A percentile compares a stretch with the other conserved stretches of the same genome.
Evolutionary conservation across 2,113 vertebrate species (phyloP).

Genomic region (Dendropsophus ebraccatus): DNA sequence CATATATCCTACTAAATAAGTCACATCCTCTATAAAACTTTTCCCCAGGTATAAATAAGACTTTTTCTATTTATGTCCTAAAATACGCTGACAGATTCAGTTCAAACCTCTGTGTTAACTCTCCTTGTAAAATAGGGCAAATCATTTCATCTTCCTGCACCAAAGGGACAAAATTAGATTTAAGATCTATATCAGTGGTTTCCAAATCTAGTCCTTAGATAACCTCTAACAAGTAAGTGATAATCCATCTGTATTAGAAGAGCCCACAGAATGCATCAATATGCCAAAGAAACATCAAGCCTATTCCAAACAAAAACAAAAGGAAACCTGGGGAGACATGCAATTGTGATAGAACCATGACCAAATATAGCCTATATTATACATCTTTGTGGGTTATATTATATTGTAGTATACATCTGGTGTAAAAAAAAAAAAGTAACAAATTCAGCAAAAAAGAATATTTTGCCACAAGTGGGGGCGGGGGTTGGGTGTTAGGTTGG

Average conservation of each 20-base stretch:
- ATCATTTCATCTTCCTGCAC: constrained; percentile 36
- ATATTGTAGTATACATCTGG: no score
- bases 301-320: not conserved
- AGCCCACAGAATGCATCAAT: not conserved
- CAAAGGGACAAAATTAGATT: constrained; percentile 39
- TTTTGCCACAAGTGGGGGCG: no score
- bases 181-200: constrained; percentile 27
- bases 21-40: constrained; percentile 29
- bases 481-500: no score
- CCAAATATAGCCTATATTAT: no score
- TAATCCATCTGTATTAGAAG: not conserved
- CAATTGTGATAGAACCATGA: no score
- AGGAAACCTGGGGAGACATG: not conserved
- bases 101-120: constrained; percentile 34
- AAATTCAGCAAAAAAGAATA: no score
- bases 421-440: no score
- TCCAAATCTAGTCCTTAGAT: constrained; percentile 33
- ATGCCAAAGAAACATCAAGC: not conserved
- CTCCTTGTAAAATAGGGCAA: constrained; percentile 39
- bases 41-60: constrained; percentile 29
- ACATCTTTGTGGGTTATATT: no score
- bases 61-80: constrained; percentile 36
- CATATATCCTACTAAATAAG: constrained; percentile 43
- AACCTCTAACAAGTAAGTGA: constrained; percentile 27
- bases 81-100: constrained; percentile 37